A percentile compares a stretch with the other conserved stretches of the same genome.
Evolutionary conservation across 2,113 vertebrate species (phyloP).

Genomic region (Channa argus): DNA sequence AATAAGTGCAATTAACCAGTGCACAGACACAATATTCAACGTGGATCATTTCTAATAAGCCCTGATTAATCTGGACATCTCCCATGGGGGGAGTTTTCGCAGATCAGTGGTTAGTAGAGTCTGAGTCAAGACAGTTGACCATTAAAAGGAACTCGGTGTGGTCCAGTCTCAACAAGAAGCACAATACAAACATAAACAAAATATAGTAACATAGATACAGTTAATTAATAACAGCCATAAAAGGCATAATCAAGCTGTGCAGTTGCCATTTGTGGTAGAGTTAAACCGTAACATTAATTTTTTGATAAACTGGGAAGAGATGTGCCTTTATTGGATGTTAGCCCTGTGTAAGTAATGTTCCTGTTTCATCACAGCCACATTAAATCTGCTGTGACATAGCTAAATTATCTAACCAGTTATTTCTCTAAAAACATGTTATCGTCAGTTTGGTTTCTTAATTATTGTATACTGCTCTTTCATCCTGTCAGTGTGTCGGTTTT

Average conservation of each 20-base stretch:
- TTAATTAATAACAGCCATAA: no score
- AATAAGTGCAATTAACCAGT: neutral
- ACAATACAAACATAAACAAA: no score
- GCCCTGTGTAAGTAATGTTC: neutral
- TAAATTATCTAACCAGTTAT: neutral
- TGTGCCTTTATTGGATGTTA: no score
- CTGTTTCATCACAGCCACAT: conserved; percentile 12
- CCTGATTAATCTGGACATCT: neutral
- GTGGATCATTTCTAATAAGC: neutral
- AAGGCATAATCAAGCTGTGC: neutral
- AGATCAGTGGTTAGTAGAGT: no score
- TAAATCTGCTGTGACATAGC: neutral
- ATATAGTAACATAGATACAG: no score
- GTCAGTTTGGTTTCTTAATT: no score
- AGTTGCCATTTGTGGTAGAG: neutral
- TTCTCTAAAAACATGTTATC: neutral
- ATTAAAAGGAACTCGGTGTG: no score
- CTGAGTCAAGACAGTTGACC: no score
- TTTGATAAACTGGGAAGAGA: neutral
- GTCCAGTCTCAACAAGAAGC: no score
- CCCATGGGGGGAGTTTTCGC: no score
- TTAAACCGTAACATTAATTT: conserved; percentile 19
- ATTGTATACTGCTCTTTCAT: no score
- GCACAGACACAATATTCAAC: neutral
- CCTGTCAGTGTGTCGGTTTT: no score